Conservation (phyloP, 53 echinoderm and acorn worm genomes). For the Arbacia lixula region DNA sequence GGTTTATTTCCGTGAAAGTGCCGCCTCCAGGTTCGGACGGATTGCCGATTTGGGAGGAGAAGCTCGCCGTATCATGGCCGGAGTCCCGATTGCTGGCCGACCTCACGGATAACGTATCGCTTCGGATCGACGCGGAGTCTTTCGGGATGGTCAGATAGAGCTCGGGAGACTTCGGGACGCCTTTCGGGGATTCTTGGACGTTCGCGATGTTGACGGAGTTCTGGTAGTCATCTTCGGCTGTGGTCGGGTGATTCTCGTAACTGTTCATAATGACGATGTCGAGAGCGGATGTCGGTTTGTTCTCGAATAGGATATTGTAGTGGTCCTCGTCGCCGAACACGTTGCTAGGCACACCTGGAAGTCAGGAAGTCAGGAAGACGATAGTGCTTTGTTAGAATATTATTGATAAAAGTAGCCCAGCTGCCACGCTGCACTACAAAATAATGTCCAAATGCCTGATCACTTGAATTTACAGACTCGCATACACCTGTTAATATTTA, state of each 20-base stretch:
- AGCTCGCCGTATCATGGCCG: neutral
- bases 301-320: slow-evolving; percentile 23
- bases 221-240: neutral
- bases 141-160: neutral
- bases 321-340: slow-evolving; percentile 38
- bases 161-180: neutral
- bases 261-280: slow-evolving; percentile 8
- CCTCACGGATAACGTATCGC: neutral
- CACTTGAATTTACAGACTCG: too few species aligned
- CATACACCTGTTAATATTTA: too few species aligned
- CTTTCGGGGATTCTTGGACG: neutral
- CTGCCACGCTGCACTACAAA: too few species aligned
- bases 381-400: too few species aligned
- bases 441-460: too few species aligned
- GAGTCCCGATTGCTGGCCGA: neutral
- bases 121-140: neutral
- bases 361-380: neutral
- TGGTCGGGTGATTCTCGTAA: slow-evolving; percentile 17
- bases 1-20: neutral
- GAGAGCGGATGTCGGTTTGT: neutral
- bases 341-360: neutral
- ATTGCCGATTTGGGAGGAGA: neutral
- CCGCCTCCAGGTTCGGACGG: neutral
- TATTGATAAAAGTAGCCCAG: too few species aligned
- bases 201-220: slow-evolving; percentile 10